Conservation (phyloP, 2,113 vertebrate genomes). For the Porphyrio hochstetteri region DNA sequence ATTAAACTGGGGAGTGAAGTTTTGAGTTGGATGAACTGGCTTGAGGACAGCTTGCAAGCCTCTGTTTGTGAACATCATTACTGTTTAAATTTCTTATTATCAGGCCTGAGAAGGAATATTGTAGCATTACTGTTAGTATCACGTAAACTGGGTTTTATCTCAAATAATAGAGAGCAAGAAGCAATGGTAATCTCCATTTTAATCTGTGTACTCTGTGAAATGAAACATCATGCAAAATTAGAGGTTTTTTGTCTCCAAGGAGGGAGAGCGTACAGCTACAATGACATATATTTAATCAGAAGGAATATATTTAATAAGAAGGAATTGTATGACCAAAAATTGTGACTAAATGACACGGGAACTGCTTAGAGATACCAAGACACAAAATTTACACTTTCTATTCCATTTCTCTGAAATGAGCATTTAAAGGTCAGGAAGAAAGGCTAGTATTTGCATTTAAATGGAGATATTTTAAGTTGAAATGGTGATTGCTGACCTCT, state of each 20-base stretch:
- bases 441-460: conserved; percentile 84
- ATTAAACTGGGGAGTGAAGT: background rate
- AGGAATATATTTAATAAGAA: conserved; percentile 47
- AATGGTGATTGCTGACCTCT: conserved; percentile 70
- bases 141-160: conserved; percentile 4
- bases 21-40: background rate
- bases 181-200: conserved; percentile 27
- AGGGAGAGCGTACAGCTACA: background rate
- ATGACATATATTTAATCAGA: conserved; percentile 46
- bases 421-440: conserved; percentile 78
- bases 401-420: conserved; percentile 71
- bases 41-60: background rate
- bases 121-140: background rate
- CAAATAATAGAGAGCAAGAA: conserved; percentile 12
- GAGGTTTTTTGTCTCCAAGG: background rate
- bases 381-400: conserved; percentile 69
- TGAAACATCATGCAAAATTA: conserved; percentile 41
- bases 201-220: conserved; percentile 45
- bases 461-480: conserved; percentile 78
- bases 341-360: conserved; percentile 25
- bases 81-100: background rate
- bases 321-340: conserved; percentile 25
- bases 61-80: background rate
- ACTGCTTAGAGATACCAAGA: conserved; percentile 55
- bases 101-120: background rate